phyloP scores from a whole-genome alignment of 2,113 vertebrate genomes.

The Antennarius striatus region DNA sequence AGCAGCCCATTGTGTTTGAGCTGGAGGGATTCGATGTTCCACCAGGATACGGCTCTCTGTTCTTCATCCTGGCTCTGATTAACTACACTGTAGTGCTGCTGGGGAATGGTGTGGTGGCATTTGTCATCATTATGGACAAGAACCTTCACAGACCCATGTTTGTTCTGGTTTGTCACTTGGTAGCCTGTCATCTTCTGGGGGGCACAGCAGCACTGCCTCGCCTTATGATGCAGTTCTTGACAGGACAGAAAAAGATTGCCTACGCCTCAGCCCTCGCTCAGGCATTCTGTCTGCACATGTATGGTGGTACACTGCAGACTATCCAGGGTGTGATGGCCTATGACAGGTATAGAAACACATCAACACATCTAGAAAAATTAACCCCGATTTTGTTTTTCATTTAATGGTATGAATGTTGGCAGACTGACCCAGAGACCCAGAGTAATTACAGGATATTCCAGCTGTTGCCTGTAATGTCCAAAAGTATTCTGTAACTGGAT shows the following conservation, averaged over 20 bases:
- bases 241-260: constrained; percentile 44
- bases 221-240: constrained; percentile 62
- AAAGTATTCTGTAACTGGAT: too few relatives aligned
- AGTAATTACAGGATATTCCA: too few relatives aligned
- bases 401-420: too few relatives aligned
- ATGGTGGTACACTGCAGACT: constrained; percentile 47
- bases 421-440: too few relatives aligned
- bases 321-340: constrained; percentile 64
- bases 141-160: constrained; percentile 69
- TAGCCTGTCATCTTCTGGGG: constrained; percentile 60
- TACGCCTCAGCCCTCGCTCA: constrained; percentile 53
- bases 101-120: constrained; percentile 52
- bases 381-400: too few relatives aligned
- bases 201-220: constrained; percentile 44
- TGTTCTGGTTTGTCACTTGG: constrained; percentile 57
- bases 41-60: constrained; percentile 24
- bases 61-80: constrained; percentile 58
- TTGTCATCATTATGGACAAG: constrained; percentile 41
- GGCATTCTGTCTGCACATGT: constrained; percentile 54
- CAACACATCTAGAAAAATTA: too few relatives aligned
- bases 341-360: constrained; percentile 56
- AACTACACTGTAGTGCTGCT: constrained; percentile 44
- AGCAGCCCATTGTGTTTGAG: constrained; percentile 59
- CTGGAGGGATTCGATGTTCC: constrained; percentile 61
- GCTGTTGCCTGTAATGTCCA: too few relatives aligned